A percentile compares a stretch with the other conserved stretches of the same genome.
phyloP scores from a whole-genome alignment of 2,888 invertebrate genomes.

The Cryptus armator region DNA sequence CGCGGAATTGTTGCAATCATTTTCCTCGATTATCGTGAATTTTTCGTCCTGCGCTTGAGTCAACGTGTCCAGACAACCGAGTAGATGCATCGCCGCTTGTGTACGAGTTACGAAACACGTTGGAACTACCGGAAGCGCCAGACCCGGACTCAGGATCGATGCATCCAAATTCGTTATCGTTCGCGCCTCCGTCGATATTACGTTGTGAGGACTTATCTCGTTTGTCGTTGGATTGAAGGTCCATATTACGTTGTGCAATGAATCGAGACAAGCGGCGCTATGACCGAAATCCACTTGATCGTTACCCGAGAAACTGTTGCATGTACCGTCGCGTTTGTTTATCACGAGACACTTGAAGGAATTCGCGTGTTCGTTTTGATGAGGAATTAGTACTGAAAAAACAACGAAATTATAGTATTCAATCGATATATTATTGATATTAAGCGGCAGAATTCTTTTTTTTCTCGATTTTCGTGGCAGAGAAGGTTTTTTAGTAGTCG shows the following conservation, averaged over 20 bases:
- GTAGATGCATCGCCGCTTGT: constrained; percentile 95
- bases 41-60: constrained; percentile 92
- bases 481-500: constrained; percentile 19
- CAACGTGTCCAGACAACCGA: constrained; percentile 95
- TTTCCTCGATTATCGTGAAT: constrained; percentile 86
- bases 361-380: constrained; percentile 90
- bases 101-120: constrained; percentile 92
- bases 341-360: constrained; percentile 95
- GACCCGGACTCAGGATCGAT: constrained; percentile 92
- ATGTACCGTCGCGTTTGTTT: constrained; percentile 95
- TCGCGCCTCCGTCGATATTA: constrained; percentile 91
- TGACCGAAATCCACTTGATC: constrained; percentile 95
- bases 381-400: constrained; percentile 87
- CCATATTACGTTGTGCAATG: constrained; percentile 97
- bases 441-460: background rate
- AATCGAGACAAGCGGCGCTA: constrained; percentile 94
- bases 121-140: constrained; percentile 91
- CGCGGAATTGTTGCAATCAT: constrained; percentile 85
- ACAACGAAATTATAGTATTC: constrained; percentile 62
- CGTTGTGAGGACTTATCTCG: constrained; percentile 92
- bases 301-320: constrained; percentile 92
- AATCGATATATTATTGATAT: background rate
- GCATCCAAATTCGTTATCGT: constrained; percentile 84
- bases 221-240: constrained; percentile 91
- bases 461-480: background rate